phyloP scores from a whole-genome alignment of 2,797 vertebrate species.

The Cossypha caffra region DNA sequence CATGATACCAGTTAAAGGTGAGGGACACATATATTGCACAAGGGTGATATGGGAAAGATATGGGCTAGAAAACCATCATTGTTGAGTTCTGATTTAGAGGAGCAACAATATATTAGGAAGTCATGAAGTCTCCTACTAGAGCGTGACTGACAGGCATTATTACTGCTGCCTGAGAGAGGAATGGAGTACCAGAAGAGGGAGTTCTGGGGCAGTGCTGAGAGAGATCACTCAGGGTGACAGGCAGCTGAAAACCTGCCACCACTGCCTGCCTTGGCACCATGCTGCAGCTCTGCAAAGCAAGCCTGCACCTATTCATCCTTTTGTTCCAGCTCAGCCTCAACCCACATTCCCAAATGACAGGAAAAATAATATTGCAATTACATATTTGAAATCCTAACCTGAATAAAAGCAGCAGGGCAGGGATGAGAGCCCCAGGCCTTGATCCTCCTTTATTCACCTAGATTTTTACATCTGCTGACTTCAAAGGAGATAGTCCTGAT shows the following conservation, averaged over 20 bases:
- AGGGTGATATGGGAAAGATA: background rate
- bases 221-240: background rate
- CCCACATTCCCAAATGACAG: slow-evolving; percentile 53
- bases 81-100: background rate
- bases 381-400: slow-evolving; percentile 52
- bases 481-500: slow-evolving; percentile 50
- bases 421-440: background rate
- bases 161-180: background rate
- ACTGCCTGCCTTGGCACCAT: background rate
- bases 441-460: background rate
- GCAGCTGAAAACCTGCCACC: background rate
- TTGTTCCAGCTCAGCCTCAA: slow-evolving; percentile 10
- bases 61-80: background rate
- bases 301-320: background rate
- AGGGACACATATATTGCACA: background rate
- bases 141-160: background rate
- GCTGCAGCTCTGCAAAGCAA: background rate
- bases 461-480: slow-evolving; percentile 16
- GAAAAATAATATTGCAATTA: slow-evolving; percentile 1
- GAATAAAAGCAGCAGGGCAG: slow-evolving; percentile 44
- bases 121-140: background rate
- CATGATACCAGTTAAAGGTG: background rate
- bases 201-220: background rate
- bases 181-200: background rate
- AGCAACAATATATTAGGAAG: background rate